phyloP scores from a whole-genome alignment of 2,888 invertebrate species.

The Cyclophora albipunctata region DNA sequence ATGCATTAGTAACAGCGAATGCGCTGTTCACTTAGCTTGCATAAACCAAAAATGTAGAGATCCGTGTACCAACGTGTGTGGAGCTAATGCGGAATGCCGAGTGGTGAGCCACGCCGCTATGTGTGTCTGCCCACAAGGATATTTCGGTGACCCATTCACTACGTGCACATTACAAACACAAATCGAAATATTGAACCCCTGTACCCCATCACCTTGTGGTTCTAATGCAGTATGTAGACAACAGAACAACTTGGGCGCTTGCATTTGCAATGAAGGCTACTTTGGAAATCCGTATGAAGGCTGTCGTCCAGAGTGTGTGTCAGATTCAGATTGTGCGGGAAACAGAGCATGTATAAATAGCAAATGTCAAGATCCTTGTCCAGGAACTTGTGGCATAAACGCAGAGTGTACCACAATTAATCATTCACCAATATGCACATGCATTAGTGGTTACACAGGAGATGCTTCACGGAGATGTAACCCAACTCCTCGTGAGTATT shows the following conservation, averaged over 20 bases:
- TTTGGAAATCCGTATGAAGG: conserved; percentile 86
- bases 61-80: conserved; percentile 84
- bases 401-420: conserved; percentile 82
- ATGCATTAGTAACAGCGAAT: conserved; percentile 86
- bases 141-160: conserved; percentile 78
- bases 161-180: conserved; percentile 67
- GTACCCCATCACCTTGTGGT: conserved; percentile 82
- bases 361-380: conserved; percentile 85
- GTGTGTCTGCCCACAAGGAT: conserved; percentile 82
- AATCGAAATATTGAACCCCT: conserved; percentile 76
- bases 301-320: conserved; percentile 83
- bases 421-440: conserved; percentile 81
- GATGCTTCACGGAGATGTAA: conserved; percentile 75
- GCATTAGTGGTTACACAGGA: conserved; percentile 78
- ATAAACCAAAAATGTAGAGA: conserved; percentile 83
- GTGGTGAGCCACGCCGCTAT: conserved; percentile 86
- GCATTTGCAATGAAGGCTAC: conserved; percentile 80
- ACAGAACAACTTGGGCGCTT: conserved; percentile 81
- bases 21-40: conserved; percentile 81
- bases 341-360: conserved; percentile 82
- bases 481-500: conserved; percentile 48
- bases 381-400: conserved; percentile 83
- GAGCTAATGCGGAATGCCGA: conserved; percentile 81
- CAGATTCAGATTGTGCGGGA: conserved; percentile 82
- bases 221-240: conserved; percentile 81